Evolutionary conservation across 2,113 vertebrate species (phyloP).

Genomic region (Pontoporia blainvillei): DNA sequence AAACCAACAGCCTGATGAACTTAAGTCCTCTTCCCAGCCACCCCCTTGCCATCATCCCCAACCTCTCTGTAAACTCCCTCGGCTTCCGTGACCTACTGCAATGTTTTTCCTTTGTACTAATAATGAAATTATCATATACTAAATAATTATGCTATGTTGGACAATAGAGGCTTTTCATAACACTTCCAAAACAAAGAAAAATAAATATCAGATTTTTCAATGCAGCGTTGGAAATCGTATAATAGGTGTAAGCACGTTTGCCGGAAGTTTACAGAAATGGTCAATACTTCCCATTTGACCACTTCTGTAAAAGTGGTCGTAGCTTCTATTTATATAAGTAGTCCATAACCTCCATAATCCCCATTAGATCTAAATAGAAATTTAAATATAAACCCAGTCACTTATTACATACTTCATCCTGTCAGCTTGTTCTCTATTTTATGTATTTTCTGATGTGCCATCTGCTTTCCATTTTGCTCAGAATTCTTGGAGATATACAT

Average conservation of each 20-base stretch:
- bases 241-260: background rate
- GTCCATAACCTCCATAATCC: background rate
- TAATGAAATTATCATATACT: background rate
- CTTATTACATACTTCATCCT: background rate
- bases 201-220: background rate
- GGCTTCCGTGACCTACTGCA: background rate
- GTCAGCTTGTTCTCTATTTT: background rate
- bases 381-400: background rate
- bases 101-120: background rate
- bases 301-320: background rate
- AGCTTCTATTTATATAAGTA: background rate
- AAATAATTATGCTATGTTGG: background rate
- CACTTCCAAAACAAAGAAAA: background rate
- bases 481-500: background rate
- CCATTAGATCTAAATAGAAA: background rate
- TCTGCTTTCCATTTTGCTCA: background rate
- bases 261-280: background rate
- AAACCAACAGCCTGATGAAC: background rate
- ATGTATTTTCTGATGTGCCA: background rate
- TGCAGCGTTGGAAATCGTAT: background rate
- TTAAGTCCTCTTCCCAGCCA: background rate
- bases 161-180: background rate
- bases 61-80: background rate
- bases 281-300: background rate
- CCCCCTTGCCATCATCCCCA: background rate